Percentiles rank a stretch among this genome's conserved stretches.
These are phyloP conservation scores for Catonia carolina DNA, from an alignment of 2,888 invertebrate genomes.

Conservation along the genomic window DNA sequence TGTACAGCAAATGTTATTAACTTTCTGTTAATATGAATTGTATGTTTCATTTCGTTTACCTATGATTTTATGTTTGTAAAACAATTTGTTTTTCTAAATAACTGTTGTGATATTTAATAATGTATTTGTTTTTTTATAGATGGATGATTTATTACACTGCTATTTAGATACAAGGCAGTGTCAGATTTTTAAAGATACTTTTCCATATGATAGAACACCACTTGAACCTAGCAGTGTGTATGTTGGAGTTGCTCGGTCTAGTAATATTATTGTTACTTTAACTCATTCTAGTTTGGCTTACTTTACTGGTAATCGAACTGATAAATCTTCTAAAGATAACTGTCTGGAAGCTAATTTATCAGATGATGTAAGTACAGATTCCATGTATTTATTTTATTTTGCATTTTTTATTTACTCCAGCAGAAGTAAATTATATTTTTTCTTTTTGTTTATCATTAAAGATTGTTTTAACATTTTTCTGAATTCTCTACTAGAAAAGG, in stretches of 20 bases:
- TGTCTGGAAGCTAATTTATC: constrained; percentile 24
- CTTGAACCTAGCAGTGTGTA: constrained; percentile 50
- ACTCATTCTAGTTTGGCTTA: constrained; percentile 57
- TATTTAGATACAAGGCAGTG: constrained; percentile 68
- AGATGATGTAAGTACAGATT: constrained; percentile 1
- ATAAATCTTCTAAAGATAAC: neutral
- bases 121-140: too few species aligned
- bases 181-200: constrained; percentile 51
- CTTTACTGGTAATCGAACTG: constrained; percentile 47
- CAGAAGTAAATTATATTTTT: too few species aligned
- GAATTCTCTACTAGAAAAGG: too few species aligned
- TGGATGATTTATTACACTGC: constrained; percentile 71
- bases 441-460: too few species aligned
- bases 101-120: too few species aligned
- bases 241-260: constrained; percentile 52
- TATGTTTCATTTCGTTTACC: too few species aligned
- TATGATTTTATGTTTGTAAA: too few species aligned
- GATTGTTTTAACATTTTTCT: too few species aligned
- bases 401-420: too few species aligned
- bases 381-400: constrained; percentile 1
- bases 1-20: too few species aligned
- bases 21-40: too few species aligned
- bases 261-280: constrained; percentile 49
- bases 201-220: constrained; percentile 47
- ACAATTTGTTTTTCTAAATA: too few species aligned